Evolutionary conservation across 2,888 invertebrate genomes (phyloP), one percentile per base, ranked within the genome.

Genomic region (Beris morrisii): DNA sequence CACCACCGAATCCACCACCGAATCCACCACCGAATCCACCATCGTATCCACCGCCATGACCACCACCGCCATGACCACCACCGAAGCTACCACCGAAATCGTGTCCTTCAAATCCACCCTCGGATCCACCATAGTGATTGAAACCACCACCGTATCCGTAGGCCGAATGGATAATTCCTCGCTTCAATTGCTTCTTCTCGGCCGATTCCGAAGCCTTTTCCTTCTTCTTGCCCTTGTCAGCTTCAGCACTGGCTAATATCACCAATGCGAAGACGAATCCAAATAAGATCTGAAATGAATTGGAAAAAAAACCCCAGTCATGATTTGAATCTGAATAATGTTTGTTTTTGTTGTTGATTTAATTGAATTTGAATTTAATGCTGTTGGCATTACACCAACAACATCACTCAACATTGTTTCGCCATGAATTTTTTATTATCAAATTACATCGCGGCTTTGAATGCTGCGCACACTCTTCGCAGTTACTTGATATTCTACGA

Each of bases 111-210:
- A 56, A 64, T 44, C 72, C 73, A 48, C 74, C 75, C 6, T 61
- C 50, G 22, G 48, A 15, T 12, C 65, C 65, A 63, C 75, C 78
- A 71, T 83, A 84, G 67, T 84, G 84, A 68, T 84, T 31, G 43
- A 15, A 63, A 80, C 70, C 84, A 82, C 69, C 66, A 38, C 69
- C 68, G 53, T 67, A 64, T 79, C 77, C 72, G 63, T 72, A 71
- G 22, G 79, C 78, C 56, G 77, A 73, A 66, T 81, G 81, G 72
- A 83, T 83, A 70, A 91, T 83, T 68, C 91, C 91, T 74, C 91
- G 87, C 79, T 91, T 91, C 73, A 89, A 90, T 75, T 89, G 88
- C 75, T 89, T 90, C 81, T 90, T 90, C 70, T 89, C 88, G 66
- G 80, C 78, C 69, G 79, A 80, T 69, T 84, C 82, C 73, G 78